These are phyloP conservation scores for Epinephelus cyanopodus DNA, from an alignment of 2,113 vertebrate genomes.

Conservation along the genomic window DNA sequence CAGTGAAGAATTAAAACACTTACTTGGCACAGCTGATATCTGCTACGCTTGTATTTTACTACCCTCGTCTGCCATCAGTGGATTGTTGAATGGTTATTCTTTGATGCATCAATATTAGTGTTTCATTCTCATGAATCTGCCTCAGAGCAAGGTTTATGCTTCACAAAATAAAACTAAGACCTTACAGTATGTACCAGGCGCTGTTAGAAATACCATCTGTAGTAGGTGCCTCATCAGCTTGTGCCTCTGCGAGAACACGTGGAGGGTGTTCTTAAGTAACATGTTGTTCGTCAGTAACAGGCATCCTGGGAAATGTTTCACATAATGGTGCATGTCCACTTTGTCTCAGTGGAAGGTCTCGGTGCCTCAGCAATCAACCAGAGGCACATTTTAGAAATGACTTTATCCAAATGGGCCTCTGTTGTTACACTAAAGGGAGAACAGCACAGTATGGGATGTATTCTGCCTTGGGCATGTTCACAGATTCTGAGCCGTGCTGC, in stretches of 20 bases:
- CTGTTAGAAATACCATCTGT: neutral
- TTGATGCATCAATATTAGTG: conserved; percentile 20
- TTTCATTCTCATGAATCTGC: conserved; percentile 22
- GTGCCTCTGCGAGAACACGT: neutral
- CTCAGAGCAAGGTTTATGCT: neutral
- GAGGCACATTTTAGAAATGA: conserved; percentile 35
- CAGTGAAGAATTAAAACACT: neutral
- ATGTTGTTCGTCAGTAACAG: conserved; percentile 21
- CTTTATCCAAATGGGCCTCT: conserved; percentile 33
- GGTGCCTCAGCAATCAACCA: conserved; percentile 27
- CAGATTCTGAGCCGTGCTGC: neutral
- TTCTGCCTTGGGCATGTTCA: conserved; percentile 16
- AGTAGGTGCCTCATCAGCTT: conserved; percentile 4
- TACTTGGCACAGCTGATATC: neutral
- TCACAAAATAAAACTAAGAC: neutral
- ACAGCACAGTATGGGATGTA: neutral
- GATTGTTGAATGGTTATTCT: conserved; percentile 11
- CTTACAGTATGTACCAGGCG: neutral
- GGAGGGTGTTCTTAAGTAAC: conserved; percentile 26
- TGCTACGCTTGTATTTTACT: neutral
- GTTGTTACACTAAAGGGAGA: conserved; percentile 30
- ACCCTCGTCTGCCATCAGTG: neutral
- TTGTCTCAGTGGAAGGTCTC: conserved; percentile 32
- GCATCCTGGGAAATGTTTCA: conserved; percentile 35
- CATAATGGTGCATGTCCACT: conserved; percentile 28